Conservation (phyloP, 2,888 invertebrate species). For the Eristalis pertinax region DNA sequence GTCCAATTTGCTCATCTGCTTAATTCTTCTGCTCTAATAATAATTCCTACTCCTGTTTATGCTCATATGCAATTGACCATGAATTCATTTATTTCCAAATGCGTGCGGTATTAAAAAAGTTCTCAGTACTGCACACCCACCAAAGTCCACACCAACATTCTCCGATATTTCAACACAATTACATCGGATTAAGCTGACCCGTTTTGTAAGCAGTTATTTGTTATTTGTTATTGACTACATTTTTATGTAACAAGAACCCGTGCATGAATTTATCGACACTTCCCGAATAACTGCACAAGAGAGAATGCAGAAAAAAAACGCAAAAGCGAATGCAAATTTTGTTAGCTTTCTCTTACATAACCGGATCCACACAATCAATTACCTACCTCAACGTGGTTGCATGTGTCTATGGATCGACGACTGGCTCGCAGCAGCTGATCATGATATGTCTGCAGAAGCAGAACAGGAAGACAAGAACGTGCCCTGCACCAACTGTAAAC, state of each 20-base stretch:
- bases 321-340: constrained; percentile 6
- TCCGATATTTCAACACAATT: background rate
- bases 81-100: too few relatives aligned
- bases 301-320: background rate
- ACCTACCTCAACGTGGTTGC: background rate
- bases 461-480: background rate
- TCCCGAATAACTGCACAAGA: background rate
- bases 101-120: too few relatives aligned
- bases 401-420: background rate
- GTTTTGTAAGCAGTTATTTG: background rate
- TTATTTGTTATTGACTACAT: background rate
- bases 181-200: background rate
- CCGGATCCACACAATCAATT: constrained; percentile 39
- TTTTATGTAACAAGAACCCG: background rate
- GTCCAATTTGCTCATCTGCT: too few relatives aligned
- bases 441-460: background rate
- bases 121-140: too few relatives aligned
- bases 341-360: constrained; percentile 63
- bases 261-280: background rate
- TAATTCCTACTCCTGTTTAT: too few relatives aligned
- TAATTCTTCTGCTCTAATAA: too few relatives aligned
- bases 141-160: too few relatives aligned
- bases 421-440: background rate
- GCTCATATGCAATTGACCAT: too few relatives aligned
- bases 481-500: background rate